Base-by-base conservation (phyloP, 2,888 invertebrate genomes). In the Steinernema scapterisci region DNA sequence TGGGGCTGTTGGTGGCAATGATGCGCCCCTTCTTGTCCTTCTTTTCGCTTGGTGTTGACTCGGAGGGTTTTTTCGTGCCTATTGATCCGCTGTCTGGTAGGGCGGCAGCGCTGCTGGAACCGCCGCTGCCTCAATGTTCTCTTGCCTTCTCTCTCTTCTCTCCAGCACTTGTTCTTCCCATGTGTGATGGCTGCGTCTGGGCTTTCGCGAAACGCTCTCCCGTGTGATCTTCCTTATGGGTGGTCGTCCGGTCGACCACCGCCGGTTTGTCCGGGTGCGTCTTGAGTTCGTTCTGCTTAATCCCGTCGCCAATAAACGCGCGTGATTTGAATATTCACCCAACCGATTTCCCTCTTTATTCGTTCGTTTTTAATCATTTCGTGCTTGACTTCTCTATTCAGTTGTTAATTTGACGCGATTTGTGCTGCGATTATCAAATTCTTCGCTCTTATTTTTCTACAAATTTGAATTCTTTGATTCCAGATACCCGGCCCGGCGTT, bases 21-120 rank as follows among this genome's bases (percentile, higher is more conserved):
- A 54, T 54, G 54, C 54, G 54, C 16, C 16, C 48, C 38, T 38
- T 52, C 23, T 52, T 52, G 19, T 19, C 23, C 52, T 21, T 52
- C 23, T 21, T 52, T 52, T 52, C 23, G 11, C 23, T 31, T 19
- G 27, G 38, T 63, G 63, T 63, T 63, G 63, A 63, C 63, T 63
- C 63, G 63, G 63, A 63, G 63, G 63, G 23, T 21, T 63, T 52
- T 63, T 63, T 63, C 63, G 63, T 63, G 63, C 31, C 63, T 63
- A 63, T 63, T 63, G 63, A 63, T 63, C 27, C 63, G 63, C 63
- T 63, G 63, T 63, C 63, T 63, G 63, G 63, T 63, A 63, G 63
- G 63, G 63, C 63, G 31, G 63, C 63, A 19, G 63, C 52, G 52
- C 63, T 25, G 63, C 63, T 63, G 63, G 63, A 63, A 63, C 63